Base-by-base conservation (phyloP, 2,888 invertebrate species). In the Abscondita cerata region DNA sequence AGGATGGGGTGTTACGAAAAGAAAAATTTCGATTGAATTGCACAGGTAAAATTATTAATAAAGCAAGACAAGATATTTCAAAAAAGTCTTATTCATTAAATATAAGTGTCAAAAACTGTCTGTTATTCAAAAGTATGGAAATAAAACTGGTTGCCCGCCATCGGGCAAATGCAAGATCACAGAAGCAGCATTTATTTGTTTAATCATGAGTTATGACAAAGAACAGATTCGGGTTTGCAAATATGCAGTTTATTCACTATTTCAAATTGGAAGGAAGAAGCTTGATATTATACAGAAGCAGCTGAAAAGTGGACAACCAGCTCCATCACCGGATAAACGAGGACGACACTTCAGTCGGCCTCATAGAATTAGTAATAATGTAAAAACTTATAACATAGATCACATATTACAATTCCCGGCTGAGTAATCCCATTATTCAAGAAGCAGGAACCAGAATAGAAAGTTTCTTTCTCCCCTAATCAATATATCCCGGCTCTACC, bases 81-180 rank as follows among this genome's bases (percentile, higher is more conserved):
- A 51, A 51, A 36, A 36, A 33, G 31, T 33, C 15, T 36, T 51
- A 34, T 36, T 1, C n/a, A 31, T 38, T 36, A 19, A 15, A 38
- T 19, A 38, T 31, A 18, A 36, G 19, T 56, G 38, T 2, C 25
- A 55, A 55, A 38, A 36, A 36, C 48, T 41, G 15, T 41, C 6
- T 48, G 13, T 9, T 56, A n/a, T 56, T 55, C 46, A 55, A 47
- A 33, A 47, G 33, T 47, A 55, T 55, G 19, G 31, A 3, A n/a
- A 53, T 53, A 6, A 41, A 53, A 41, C 34, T 16, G 12, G 53
- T 53, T 53, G 53, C 54, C 20, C 46, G 33, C 16, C n/a, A 54
- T 46, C 54, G 33, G 33, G 20, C 46, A 59, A 31, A 50, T 33
- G 11, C 15, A 1, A 25, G 1, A 31, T 50, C 1, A 2, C 34